Evolutionary conservation across 2,797 vertebrate species (phyloP).

Genomic region (Hippopotamyrus pictus): DNA sequence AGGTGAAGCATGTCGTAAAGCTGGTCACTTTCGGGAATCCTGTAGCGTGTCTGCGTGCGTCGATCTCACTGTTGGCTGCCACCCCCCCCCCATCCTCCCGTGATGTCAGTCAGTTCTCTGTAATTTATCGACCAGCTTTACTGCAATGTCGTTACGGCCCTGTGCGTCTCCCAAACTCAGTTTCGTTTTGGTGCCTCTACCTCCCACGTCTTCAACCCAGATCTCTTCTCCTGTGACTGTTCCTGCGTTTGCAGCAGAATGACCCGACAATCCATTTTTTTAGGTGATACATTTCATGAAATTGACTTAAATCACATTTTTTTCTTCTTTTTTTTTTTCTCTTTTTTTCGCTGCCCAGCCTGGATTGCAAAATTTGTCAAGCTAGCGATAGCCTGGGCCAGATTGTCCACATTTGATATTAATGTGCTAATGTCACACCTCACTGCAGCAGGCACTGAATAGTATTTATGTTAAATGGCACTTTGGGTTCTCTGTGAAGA

Average conservation of each 20-base stretch:
- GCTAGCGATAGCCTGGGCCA: not conserved
- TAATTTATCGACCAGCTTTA: not conserved
- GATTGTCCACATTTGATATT: not conserved
- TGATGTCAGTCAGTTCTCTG: not conserved
- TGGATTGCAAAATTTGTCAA: not conserved
- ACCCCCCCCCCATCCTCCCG: not conserved
- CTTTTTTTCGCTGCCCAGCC: not conserved
- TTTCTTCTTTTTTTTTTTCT: not conserved
- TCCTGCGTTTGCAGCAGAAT: not conserved
- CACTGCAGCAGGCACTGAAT: not conserved
- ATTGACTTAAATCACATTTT: not conserved
- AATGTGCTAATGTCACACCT: not conserved
- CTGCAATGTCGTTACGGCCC: not conserved
- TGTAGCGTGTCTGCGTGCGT: not conserved
- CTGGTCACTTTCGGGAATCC: not conserved
- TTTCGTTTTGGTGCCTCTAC: not conserved
- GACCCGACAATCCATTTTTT: not conserved
- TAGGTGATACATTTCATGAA: not conserved
- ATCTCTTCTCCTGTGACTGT: not conserved
- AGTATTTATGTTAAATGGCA: not conserved
- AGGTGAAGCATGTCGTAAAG: not conserved
- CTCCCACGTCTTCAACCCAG: not conserved
- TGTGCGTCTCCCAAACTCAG: not conserved
- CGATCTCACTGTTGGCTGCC: not conserved
- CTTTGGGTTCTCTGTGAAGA: not conserved